Evolutionary conservation across 92 coral and sea anemone genomes (phyloP).

Genomic region (Phymanthus crucifer): DNA sequence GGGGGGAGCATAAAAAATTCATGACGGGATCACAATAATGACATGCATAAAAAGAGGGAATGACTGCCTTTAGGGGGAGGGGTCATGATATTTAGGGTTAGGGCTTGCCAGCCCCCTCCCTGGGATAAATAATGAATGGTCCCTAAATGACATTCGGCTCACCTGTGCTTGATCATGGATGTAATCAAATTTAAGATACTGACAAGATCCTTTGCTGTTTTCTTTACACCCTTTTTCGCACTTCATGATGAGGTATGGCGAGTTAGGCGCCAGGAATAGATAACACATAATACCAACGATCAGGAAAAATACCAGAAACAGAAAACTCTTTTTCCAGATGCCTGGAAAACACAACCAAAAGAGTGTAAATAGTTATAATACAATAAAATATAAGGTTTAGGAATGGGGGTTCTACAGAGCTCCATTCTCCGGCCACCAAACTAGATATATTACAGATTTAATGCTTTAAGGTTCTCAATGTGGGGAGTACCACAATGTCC

Average conservation of each 20-base stretch:
- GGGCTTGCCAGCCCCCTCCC: too few relatives aligned
- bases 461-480: too few relatives aligned
- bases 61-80: too few relatives aligned
- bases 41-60: too few relatives aligned
- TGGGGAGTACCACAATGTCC: too few relatives aligned
- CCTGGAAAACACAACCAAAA: conserved; percentile 26
- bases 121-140: neutral
- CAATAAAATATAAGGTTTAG: neutral
- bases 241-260: conserved; percentile 64
- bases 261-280: conserved; percentile 79
- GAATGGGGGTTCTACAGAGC: neutral
- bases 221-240: conserved; percentile 56
- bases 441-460: too few relatives aligned
- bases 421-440: too few relatives aligned
- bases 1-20: too few relatives aligned
- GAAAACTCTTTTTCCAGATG: conserved; percentile 54
- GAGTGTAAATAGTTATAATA: neutral
- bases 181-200: conserved; percentile 37
- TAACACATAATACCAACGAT: conserved; percentile 61
- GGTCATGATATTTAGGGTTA: too few relatives aligned
- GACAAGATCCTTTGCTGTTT: conserved; percentile 12
- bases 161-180: conserved; percentile 66
- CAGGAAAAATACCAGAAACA: conserved; percentile 52
- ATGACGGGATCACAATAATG: too few relatives aligned
- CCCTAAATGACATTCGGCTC: neutral